Base-by-base conservation (phyloP, 2,113 vertebrate genomes). In the Muscicapa adusta region DNA sequence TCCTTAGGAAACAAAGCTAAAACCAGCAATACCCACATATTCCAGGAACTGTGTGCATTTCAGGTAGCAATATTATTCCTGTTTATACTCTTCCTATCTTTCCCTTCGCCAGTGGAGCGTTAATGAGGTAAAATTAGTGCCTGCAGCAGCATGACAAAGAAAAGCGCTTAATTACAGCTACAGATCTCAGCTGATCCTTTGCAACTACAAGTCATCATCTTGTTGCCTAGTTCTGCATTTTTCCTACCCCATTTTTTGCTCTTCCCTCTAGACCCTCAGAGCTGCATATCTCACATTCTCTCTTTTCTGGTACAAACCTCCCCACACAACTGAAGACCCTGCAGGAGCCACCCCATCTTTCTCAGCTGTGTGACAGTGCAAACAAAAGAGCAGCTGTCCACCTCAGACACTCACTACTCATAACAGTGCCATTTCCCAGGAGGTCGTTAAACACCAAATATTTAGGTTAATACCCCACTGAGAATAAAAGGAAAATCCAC, bases 361-460 rank as follows among this genome's bases (percentile, higher is more conserved):
- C 84, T 91, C 80, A 75, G 38, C 61, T 78, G 6, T 78, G 54
- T 84, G 70, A 78, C 70, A 70, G 58, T 15, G 29, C 48, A 89
- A 61, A 87, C 63, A 89, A 89, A 94, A 93, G 57, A 88, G 58
- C 91, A 91, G 70, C 80, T 89, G 57, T 75, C 62, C 66, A 68
- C 38, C 62, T 47, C 1, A 19, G 29, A 51, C 50, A 50, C 85
- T 82, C 47, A 15, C 18, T 16, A 68, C 18, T 92, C 26, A 6
- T 9, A 50, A 23, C 38, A 53, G 40, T 26, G 36, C 18, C 68
- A n/a, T 82, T 88, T 70, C 81, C 78, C 77, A 88, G 58, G 54
- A 90, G 51, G n/a, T 63, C 9, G 4, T 88, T 85, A 51, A 85
- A 58, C 36, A 79, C 51, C 71, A 47, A 93, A 85, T 50, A 75